Percentiles rank a stretch among this genome's conserved stretches.
phyloP scores from a whole-genome alignment of 2,113 vertebrate genomes.

The Pseudorhombus dupliciocellatus region DNA sequence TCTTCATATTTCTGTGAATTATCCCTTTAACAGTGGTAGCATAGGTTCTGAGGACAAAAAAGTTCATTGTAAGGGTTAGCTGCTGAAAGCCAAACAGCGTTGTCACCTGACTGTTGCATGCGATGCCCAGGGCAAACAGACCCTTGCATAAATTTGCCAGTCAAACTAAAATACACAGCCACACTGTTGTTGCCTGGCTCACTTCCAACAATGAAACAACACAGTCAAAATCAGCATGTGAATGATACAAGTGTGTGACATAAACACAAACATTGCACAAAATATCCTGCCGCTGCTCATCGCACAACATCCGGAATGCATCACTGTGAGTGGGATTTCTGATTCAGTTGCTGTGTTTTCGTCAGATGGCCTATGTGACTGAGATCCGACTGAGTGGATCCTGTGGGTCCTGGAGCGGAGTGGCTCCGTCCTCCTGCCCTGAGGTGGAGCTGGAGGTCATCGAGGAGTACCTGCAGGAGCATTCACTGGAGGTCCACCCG shows the following conservation, averaged over 20 bases:
- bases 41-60: background rate
- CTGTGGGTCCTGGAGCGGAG: constrained; percentile 56
- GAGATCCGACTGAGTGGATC: constrained; percentile 62
- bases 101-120: constrained; percentile 32
- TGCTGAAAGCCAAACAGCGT: constrained; percentile 3
- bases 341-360: constrained; percentile 7
- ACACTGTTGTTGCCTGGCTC: constrained; percentile 23
- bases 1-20: no score
- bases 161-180: constrained; percentile 68
- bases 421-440: constrained; percentile 50
- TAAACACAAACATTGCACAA: constrained; percentile 2
- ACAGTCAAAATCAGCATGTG: background rate
- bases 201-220: constrained; percentile 31
- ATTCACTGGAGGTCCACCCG: constrained; percentile 76
- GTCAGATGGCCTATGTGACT: constrained; percentile 70
- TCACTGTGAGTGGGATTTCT: background rate
- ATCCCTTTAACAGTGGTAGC: background rate
- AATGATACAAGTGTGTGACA: background rate
- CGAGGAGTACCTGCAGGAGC: constrained; percentile 84
- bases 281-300: background rate
- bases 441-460: constrained; percentile 84
- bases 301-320: background rate
- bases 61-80: background rate
- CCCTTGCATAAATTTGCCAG: constrained; percentile 76
- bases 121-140: constrained; percentile 36